phyloP scores from a whole-genome alignment of 2,888 invertebrate genomes.

The Chrysolina americana region DNA sequence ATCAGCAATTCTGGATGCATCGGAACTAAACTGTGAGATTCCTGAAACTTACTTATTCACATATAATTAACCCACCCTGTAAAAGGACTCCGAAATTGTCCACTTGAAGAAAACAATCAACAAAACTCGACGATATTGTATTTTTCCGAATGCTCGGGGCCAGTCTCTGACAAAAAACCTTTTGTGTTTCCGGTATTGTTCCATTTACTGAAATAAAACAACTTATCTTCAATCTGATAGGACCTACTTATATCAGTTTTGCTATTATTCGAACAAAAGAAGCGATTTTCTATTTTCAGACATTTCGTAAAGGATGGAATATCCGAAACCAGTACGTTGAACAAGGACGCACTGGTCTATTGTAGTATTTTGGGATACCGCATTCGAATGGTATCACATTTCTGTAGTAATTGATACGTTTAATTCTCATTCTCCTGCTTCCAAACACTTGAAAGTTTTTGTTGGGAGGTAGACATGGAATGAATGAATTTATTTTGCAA shows the following conservation, averaged over 20 bases:
- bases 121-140: constrained; percentile 32
- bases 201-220: constrained; percentile 50
- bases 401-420: constrained; percentile 50
- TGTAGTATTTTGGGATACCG: constrained; percentile 42
- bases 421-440: constrained; percentile 41
- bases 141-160: constrained; percentile 37
- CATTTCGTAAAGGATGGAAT: constrained; percentile 40
- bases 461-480: constrained; percentile 23
- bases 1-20: too few species aligned
- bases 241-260: constrained; percentile 48
- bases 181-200: constrained; percentile 46
- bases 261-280: constrained; percentile 44
- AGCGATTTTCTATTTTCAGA: constrained; percentile 37
- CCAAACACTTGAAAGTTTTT: constrained; percentile 29
- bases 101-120: constrained; percentile 14
- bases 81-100: background rate
- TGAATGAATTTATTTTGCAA: constrained; percentile 29
- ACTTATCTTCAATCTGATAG: constrained; percentile 50
- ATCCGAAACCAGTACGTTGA: background rate
- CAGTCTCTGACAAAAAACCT: constrained; percentile 38
- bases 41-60: background rate
- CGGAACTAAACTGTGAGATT: background rate
- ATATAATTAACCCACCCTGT: background rate
- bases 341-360: constrained; percentile 30
- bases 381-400: constrained; percentile 45